Evolutionary conservation across 1,140 invertebrate genomes (phyloP).

Genomic region (Neodiprion pinetum): DNA sequence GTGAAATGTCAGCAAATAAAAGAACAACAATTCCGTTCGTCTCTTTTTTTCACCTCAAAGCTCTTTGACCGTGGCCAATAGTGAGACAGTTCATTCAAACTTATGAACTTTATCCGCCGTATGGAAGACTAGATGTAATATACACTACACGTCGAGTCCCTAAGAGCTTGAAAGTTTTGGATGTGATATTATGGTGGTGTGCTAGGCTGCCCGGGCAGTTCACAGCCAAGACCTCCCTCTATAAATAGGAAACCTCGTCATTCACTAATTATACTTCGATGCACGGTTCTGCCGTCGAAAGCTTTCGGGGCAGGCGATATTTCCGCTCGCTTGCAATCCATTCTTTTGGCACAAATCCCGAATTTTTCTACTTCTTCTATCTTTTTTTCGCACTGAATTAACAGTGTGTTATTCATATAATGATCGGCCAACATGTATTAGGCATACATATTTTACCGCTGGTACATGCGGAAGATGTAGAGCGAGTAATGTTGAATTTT

Average conservation of each 20-base stretch:
- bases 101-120: neutral
- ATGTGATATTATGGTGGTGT: constrained; percentile 22
- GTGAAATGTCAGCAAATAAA: no score
- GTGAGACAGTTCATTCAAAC: neutral
- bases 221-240: constrained; percentile 57
- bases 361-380: neutral
- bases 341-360: neutral
- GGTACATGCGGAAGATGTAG: no score
- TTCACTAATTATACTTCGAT: constrained; percentile 57
- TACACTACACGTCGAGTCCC: constrained; percentile 25
- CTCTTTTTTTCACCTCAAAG: no score
- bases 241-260: constrained; percentile 56
- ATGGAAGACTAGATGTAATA: constrained; percentile 14
- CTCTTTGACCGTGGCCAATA: no score
- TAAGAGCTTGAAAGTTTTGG: constrained; percentile 18
- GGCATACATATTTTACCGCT: no score
- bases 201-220: constrained; percentile 28
- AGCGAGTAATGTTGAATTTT: no score
- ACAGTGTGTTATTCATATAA: no score
- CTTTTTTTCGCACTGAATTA: no score
- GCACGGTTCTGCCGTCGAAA: constrained; percentile 20
- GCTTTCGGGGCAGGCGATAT: neutral
- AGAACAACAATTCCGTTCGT: no score
- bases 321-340: constrained; percentile 4
- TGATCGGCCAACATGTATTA: no score